phyloP scores from a whole-genome alignment of 2,888 invertebrate genomes.

The Belgica antarctica region DNA sequence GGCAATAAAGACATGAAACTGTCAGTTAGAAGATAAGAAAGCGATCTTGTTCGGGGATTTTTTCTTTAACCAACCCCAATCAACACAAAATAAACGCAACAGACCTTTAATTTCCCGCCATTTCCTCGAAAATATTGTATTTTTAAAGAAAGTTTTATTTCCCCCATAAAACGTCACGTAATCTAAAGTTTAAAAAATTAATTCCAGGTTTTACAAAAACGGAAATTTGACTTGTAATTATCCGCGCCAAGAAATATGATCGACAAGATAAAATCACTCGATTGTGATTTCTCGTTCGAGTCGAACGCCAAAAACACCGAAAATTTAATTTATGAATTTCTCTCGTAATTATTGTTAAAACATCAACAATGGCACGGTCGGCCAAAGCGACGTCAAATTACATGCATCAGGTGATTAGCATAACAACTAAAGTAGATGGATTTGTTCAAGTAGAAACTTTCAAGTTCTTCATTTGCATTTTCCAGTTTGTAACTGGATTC shows the following conservation, averaged over 20 bases:
- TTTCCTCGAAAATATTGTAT: background rate
- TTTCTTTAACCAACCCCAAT: background rate
- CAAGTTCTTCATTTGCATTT: background rate
- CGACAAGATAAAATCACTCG: too few species aligned
- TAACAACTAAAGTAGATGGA: constrained; percentile 9
- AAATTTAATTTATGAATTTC: constrained; percentile 18
- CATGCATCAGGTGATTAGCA: constrained; percentile 13
- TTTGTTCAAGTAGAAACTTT: background rate
- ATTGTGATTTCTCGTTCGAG: background rate
- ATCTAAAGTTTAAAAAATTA: background rate
- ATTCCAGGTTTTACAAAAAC: background rate
- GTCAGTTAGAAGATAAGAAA: constrained; percentile 29
- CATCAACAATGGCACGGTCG: background rate
- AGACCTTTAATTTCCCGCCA: background rate
- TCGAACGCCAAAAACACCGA: background rate
- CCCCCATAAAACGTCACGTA: background rate
- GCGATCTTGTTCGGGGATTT: background rate
- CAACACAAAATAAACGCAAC: background rate
- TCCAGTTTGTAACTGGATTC: background rate
- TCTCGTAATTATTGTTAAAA: constrained; percentile 1
- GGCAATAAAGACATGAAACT: constrained; percentile 33
- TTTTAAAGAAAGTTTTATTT: background rate
- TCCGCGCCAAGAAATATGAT: background rate
- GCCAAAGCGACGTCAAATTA: background rate
- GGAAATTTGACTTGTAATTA: constrained; percentile 4